These are phyloP conservation scores for Chaunax sp. DNA, from an alignment of 2,797 vertebrate genomes.

Conservation along the genomic window DNA sequence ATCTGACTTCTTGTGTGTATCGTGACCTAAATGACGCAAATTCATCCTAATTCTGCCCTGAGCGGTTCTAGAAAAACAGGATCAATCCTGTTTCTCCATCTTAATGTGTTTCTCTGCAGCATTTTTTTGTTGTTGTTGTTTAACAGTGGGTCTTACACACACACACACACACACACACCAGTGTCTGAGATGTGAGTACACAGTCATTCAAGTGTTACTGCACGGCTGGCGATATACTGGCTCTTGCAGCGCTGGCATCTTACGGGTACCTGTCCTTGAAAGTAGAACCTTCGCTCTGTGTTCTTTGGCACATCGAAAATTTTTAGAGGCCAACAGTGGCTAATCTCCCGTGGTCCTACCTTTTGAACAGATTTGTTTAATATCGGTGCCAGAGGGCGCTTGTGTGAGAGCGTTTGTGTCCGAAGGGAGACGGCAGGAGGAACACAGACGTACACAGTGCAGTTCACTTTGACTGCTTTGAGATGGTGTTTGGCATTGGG, in stretches of 20 bases:
- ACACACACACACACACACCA: constrained; percentile 5
- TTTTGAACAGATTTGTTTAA: constrained; percentile 76
- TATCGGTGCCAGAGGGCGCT: constrained; percentile 56
- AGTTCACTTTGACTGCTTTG: constrained; percentile 18
- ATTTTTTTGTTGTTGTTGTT: constrained; percentile 1
- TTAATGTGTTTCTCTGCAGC: background rate
- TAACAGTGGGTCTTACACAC: too few species aligned
- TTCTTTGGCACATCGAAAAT: constrained; percentile 63
- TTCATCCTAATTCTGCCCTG: background rate
- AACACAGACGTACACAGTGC: background rate
- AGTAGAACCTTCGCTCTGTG: constrained; percentile 52
- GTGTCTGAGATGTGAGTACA: constrained; percentile 33
- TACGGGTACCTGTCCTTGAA: constrained; percentile 69
- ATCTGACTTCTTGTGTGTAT: background rate
- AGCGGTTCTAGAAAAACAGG: background rate
- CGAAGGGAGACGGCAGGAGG: constrained; percentile 5
- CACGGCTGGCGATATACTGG: constrained; percentile 40
- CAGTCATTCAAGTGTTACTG: constrained; percentile 45
- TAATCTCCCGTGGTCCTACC: constrained; percentile 66
- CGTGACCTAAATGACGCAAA: background rate
- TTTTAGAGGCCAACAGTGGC: constrained; percentile 63
- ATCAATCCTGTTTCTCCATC: background rate
- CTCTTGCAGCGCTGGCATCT: constrained; percentile 64
- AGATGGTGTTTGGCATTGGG: constrained; percentile 15
- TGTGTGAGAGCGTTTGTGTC: constrained; percentile 20